Base-by-base conservation (phyloP, 2,797 vertebrate species). In the Macrochelys suwanniensis region DNA sequence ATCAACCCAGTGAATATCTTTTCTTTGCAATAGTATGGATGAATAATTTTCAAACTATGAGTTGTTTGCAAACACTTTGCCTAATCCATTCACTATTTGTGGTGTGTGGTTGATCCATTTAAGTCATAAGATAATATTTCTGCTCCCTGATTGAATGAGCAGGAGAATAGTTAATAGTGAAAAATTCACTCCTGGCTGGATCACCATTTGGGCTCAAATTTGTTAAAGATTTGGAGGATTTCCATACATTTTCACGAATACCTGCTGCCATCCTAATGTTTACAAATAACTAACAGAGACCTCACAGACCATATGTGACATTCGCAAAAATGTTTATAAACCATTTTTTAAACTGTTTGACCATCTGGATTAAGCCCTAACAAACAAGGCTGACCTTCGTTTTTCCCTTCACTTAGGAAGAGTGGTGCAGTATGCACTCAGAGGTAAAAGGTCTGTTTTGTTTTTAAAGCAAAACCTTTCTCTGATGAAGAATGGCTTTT, bases 21-120 rank as follows among this genome's bases (percentile, higher is more conserved):
- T 89, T 53, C 56, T 91, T 92, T 1, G 0, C 77, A 91, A 1
- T 25, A 86, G 49, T 15, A 89, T 2, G 0, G 2, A 82, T 47
- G 17, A 93, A 85, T 61, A 91, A 92, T 92, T 91, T 93, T 84
- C 54, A 81, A 42, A n/a, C n/a, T 45, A 49, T 4, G 10, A 15
- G 13, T 11, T 89, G 33, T 37, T 93, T 94, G 45, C 80, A 91
- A 45, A 53, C 85, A 42, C 28, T 84, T 71, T 86, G 81, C 59
- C 95, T 87, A 86, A 82, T 83, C 93, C 77, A 93, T 89, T 76
- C 49, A 1, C 19, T 84, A 2, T 80, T 82, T 88, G 37, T 31
- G 19, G 19, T 42, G 82, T 9, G 15, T 33, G 53, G 74, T 87
- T 92, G 65, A 94, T 84, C 89, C 19, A 78, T 94, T 83, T 84